These are phyloP conservation scores for Nomada goodeniana DNA, from an alignment of 2,888 invertebrate species.

Conservation along the genomic window DNA sequence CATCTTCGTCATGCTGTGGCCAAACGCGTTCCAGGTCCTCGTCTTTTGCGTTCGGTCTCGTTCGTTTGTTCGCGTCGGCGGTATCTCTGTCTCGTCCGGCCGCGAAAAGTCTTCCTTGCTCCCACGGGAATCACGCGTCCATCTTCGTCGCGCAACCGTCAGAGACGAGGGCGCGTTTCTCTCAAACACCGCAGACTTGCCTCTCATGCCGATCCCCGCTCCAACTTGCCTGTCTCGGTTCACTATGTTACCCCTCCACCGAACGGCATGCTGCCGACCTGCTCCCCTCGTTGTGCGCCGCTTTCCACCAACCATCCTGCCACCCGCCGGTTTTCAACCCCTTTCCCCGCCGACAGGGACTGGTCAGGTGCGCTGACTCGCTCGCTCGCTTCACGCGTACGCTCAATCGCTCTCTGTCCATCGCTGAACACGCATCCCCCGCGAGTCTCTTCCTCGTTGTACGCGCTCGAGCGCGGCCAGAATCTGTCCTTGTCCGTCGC, in stretches of 20 bases:
- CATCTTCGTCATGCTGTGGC: slow-evolving; percentile 57
- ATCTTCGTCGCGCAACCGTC: slow-evolving; percentile 59
- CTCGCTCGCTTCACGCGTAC: slow-evolving; percentile 50
- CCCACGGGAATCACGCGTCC: slow-evolving; percentile 56
- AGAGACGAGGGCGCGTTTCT: slow-evolving; percentile 65
- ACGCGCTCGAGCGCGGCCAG: slow-evolving; percentile 66
- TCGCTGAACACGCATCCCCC: slow-evolving; percentile 72
- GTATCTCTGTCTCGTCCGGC: slow-evolving; percentile 57
- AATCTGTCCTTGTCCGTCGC: slow-evolving; percentile 78
- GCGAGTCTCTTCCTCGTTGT: slow-evolving; percentile 70
- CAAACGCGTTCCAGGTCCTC: slow-evolving; percentile 56
- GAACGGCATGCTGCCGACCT: slow-evolving; percentile 41
- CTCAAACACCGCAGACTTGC: slow-evolving; percentile 77
- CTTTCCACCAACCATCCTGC: slow-evolving; percentile 57
- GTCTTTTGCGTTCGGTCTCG: slow-evolving; percentile 50
- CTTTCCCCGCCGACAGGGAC: slow-evolving; percentile 51
- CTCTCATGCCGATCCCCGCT: slow-evolving; percentile 48
- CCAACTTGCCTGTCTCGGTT: slow-evolving; percentile 64
- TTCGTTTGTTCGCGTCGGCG: slow-evolving; percentile 42
- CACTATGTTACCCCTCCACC: slow-evolving; percentile 55
- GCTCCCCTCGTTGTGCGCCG: slow-evolving; percentile 49
- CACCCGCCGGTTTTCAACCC: slow-evolving; percentile 62
- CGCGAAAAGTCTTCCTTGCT: slow-evolving; percentile 56
- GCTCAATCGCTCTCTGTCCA: slow-evolving; percentile 73
- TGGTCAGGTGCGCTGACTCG: slow-evolving; percentile 66